Evolutionary conservation across 2,888 invertebrate genomes (phyloP).

Genomic region (Napeogenes sylphis): DNA sequence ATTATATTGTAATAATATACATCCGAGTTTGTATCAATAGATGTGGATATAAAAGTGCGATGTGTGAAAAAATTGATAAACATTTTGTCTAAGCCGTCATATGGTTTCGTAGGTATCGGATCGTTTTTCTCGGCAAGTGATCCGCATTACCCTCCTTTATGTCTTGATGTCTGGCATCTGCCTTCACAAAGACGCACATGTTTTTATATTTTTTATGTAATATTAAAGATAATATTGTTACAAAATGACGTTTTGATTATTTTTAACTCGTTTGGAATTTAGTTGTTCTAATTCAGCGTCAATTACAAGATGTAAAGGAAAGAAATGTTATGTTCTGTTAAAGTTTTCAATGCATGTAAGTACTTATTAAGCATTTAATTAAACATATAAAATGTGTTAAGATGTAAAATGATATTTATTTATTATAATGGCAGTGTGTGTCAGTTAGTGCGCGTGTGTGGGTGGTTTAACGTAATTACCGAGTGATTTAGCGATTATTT

Average conservation of each 20-base stretch:
- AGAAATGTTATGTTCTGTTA: too few relatives aligned
- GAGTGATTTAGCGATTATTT: conserved; percentile 19
- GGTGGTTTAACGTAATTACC: conserved; percentile 25
- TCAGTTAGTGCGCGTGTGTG: not conserved
- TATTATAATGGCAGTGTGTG: not conserved
- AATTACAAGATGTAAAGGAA: too few relatives aligned
- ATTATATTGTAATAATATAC: conserved; percentile 4
- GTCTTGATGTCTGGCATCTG: conserved; percentile 72
- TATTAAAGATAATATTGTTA: conserved; percentile 41
- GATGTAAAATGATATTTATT: conserved; percentile 1
- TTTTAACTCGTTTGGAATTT: too few relatives aligned
- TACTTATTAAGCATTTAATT: too few relatives aligned
- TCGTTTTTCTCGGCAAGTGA: conserved; percentile 61
- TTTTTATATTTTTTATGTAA: conserved; percentile 60
- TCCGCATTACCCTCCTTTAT: conserved; percentile 66
- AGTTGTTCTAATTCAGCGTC: too few relatives aligned
- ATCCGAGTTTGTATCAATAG: too few relatives aligned
- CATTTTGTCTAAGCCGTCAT: conserved; percentile 9
- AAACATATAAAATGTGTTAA: not conserved
- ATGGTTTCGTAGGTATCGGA: conserved; percentile 34
- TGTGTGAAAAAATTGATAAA: conserved; percentile 17
- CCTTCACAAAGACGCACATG: conserved; percentile 56
- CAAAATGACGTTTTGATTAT: conserved; percentile 35
- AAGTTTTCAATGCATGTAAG: too few relatives aligned
- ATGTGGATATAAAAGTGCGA: conserved; percentile 5